These are phyloP conservation scores for Rousettus madagascariensis DNA, from an alignment of 2,797 vertebrate genomes.

Conservation along the genomic window DNA sequence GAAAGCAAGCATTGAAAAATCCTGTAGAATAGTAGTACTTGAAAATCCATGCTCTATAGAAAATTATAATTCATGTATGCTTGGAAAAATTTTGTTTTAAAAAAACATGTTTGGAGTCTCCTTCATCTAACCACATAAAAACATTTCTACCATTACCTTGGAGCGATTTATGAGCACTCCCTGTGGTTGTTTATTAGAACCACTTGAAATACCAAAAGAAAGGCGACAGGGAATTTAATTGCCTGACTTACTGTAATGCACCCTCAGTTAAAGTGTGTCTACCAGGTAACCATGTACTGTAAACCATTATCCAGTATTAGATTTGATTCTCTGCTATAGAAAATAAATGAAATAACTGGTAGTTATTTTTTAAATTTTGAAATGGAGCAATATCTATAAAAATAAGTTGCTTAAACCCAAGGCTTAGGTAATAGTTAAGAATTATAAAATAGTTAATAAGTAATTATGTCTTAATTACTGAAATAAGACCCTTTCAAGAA, in stretches of 20 bases:
- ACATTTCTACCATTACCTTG: slow-evolving; percentile 53
- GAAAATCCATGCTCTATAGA: not conserved
- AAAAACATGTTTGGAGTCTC: slow-evolving; percentile 51
- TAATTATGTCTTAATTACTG: not conserved
- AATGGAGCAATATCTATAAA: not conserved
- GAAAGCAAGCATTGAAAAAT: not conserved
- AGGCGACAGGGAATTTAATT: slow-evolving; percentile 59
- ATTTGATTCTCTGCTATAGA: slow-evolving; percentile 44
- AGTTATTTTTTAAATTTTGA: slow-evolving; percentile 45
- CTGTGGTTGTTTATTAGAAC: slow-evolving; percentile 67
- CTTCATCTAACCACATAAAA: slow-evolving; percentile 54
- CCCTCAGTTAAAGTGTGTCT: not conserved
- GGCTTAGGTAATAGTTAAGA: not conserved
- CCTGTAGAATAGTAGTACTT: not conserved
- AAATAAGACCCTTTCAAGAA: slow-evolving; percentile 29
- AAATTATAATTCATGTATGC: slow-evolving; percentile 4
- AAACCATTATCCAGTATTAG: not conserved
- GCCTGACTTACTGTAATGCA: not conserved
- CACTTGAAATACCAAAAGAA: slow-evolving; percentile 63
- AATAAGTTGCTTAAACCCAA: not conserved
- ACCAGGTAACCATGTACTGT: not conserved
- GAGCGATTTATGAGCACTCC: slow-evolving; percentile 71
- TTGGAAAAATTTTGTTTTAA: not conserved
- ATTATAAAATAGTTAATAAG: not conserved
- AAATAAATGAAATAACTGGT: slow-evolving; percentile 39